phyloP scores from a whole-genome alignment of 2,113 vertebrate genomes.

The Acrocephalus arundinaceus region DNA sequence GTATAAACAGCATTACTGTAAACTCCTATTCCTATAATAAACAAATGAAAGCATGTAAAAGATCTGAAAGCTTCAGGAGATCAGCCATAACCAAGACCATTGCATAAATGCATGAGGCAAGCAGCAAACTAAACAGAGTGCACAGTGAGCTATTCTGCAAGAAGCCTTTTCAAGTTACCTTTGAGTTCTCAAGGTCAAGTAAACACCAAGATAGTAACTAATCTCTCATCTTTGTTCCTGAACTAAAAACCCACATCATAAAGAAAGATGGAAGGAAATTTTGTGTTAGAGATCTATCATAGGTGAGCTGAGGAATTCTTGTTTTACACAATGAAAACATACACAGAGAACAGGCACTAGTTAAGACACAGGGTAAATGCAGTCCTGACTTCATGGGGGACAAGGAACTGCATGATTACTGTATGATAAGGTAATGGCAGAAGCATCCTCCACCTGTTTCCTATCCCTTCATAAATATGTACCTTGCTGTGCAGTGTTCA shows the following conservation, averaged over 20 bases:
- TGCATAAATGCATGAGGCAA: background rate
- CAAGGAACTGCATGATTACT: background rate
- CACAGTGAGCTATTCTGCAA: background rate
- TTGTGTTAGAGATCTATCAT: background rate
- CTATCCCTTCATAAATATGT: background rate
- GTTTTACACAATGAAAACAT: background rate
- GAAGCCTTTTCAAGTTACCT: background rate
- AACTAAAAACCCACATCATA: background rate
- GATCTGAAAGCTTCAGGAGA: conserved; percentile 8
- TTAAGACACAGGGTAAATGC: background rate
- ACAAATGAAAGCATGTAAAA: background rate
- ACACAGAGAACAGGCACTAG: background rate
- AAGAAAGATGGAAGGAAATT: background rate
- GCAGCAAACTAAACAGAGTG: background rate
- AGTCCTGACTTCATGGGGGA: background rate
- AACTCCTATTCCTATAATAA: conserved; percentile 23
- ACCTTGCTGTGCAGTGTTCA: background rate
- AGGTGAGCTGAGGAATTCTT: background rate
- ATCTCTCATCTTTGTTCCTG: background rate
- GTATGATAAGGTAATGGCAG: background rate
- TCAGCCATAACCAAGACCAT: background rate
- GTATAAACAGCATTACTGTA: conserved; percentile 46
- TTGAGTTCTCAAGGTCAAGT: background rate
- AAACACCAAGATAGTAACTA: background rate
- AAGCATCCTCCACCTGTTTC: background rate